These are phyloP conservation scores for Ceyx melanurus DNA, from an alignment of 2,113 vertebrate species.

Conservation along the genomic window DNA sequence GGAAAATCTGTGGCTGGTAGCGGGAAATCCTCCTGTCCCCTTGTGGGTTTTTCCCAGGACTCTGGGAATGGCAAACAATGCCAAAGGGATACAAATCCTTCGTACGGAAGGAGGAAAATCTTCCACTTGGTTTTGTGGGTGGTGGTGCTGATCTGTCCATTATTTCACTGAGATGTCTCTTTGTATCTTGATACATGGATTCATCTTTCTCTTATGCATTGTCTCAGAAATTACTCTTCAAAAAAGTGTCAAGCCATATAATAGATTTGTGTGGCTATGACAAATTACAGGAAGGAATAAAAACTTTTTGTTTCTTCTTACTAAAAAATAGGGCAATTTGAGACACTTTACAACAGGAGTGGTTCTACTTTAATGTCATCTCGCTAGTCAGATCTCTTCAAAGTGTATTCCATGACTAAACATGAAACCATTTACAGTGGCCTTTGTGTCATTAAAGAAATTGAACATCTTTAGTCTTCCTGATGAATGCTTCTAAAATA, in stretches of 20 bases:
- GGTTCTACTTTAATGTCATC: slow-evolving; percentile 19
- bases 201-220: slow-evolving; percentile 20
- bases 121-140: neutral
- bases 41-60: neutral
- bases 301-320: slow-evolving; percentile 24
- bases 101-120: neutral
- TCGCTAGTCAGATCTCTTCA: slow-evolving; percentile 16
- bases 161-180: neutral
- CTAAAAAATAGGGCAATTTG: slow-evolving; percentile 20
- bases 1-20: neutral
- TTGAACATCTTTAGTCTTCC: neutral
- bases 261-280: slow-evolving; percentile 47
- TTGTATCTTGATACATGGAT: neutral
- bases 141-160: neutral
- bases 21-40: neutral
- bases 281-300: slow-evolving; percentile 53
- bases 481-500: neutral
- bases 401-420: neutral
- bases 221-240: slow-evolving; percentile 52
- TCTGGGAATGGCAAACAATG: neutral
- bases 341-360: neutral
- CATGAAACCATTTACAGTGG: neutral
- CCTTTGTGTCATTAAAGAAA: slow-evolving; percentile 14
- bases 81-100: neutral
- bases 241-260: slow-evolving; percentile 32